Conservation (phyloP, 2,888 invertebrate genomes). For the Agrotis ipsilon region DNA sequence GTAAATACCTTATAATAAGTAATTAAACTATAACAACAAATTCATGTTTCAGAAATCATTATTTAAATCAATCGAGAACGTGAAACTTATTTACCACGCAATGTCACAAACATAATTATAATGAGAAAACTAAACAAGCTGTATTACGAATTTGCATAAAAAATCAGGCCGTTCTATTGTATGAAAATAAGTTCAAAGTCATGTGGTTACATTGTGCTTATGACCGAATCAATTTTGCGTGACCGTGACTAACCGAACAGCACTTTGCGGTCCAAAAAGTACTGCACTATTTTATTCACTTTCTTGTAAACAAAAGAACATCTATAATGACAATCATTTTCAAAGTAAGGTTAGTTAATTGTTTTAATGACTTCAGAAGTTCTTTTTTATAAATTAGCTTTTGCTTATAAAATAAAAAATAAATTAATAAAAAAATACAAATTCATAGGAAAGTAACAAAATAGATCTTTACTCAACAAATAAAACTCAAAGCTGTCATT, state of each 20-base stretch:
- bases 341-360: too few species aligned
- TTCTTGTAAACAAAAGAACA: background rate
- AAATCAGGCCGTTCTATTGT: constrained; percentile 53
- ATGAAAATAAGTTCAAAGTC: constrained; percentile 59
- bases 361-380: too few species aligned
- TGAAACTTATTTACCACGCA: constrained; percentile 16
- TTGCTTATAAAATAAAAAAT: background rate
- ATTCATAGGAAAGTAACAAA: too few species aligned
- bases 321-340: too few species aligned
- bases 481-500: too few species aligned
- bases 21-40: background rate
- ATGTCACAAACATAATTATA: constrained; percentile 23
- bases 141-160: constrained; percentile 39
- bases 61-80: background rate
- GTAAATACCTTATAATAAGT: too few species aligned
- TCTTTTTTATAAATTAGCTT: background rate
- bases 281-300: background rate
- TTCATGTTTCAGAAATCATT: too few species aligned
- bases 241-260: constrained; percentile 38
- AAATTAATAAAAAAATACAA: too few species aligned
- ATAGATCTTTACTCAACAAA: too few species aligned
- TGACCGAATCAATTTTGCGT: constrained; percentile 28
- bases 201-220: constrained; percentile 32
- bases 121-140: constrained; percentile 27
- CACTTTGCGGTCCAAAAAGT: background rate